These are phyloP conservation scores for Pseudomyrmex dendroicus DNA, from an alignment of 1,140 invertebrate genomes.

Conservation along the genomic window DNA sequence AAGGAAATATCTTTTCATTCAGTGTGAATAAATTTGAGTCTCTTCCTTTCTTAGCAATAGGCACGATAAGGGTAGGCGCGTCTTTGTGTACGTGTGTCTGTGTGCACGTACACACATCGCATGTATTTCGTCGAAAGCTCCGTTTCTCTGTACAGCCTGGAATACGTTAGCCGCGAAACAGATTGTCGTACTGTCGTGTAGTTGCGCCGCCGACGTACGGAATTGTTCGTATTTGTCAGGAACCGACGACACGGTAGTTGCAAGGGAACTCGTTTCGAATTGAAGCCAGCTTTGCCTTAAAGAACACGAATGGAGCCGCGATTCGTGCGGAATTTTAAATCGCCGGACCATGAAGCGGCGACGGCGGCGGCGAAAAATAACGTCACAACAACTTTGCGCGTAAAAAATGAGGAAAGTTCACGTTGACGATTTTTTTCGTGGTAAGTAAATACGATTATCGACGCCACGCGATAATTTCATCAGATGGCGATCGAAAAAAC, in stretches of 20 bases:
- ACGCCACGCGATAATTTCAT: conserved; percentile 59
- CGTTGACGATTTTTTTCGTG: conserved; percentile 11
- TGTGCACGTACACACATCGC: background rate
- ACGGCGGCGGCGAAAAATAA: conserved; percentile 56
- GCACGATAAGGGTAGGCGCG: background rate
- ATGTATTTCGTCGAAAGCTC: conserved; percentile 35
- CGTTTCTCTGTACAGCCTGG: conserved; percentile 44
- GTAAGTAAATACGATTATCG: conserved; percentile 38
- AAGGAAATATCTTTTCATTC: conserved; percentile 24
- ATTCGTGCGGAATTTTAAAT: conserved; percentile 73
- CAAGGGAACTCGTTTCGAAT: conserved; percentile 51
- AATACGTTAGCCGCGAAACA: conserved; percentile 70
- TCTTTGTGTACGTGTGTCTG: background rate
- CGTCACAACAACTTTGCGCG: conserved; percentile 24
- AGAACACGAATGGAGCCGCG: conserved; percentile 66
- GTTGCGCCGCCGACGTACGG: conserved; percentile 68
- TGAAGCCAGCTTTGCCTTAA: conserved; percentile 66
- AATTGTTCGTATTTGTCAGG: conserved; percentile 77
- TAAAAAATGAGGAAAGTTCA: background rate
- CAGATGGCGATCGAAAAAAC: conserved; percentile 43
- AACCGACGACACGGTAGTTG: conserved; percentile 56
- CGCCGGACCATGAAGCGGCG: conserved; percentile 17
- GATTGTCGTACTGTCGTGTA: conserved; percentile 70
- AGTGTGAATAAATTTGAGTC: conserved; percentile 53
- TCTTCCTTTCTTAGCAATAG: conserved; percentile 21